Base-by-base conservation (phyloP, 1,140 invertebrate species). In the Platorchestia sp. region DNA sequence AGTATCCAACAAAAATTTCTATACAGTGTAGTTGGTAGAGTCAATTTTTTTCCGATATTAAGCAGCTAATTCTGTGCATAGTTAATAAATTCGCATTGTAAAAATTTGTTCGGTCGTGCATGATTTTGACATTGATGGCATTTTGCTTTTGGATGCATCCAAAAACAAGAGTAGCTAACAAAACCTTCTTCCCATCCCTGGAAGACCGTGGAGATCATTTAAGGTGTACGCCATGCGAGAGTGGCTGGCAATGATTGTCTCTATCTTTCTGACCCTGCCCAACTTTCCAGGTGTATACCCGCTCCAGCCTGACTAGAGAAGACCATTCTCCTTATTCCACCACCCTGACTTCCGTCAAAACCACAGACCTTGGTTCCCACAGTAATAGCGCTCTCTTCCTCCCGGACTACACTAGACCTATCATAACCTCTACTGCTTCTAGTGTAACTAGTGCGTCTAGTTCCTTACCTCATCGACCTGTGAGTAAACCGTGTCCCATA, bases 331-430 rank as follows among this genome's bases (percentile, higher is more conserved):
- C 91, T 44, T 93, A 93, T 93, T 44, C 91, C 91, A 44, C 44
- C 91, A 93, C 91, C 91, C 91, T 93, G 91, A 45, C 91, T 40
- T 45, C 91, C 44, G 45, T 93, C 91, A 93, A 45, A 45, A 93
- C 91, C 44, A 93, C 91, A 3, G 91, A 93, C 45, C 91, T 93
- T 40, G 91, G 91, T 44, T 44, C 91, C 91, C 91, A 93, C 91
- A 93, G 91, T 44, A 93, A 93, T 47, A 93, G 10, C 45, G 91
- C 91, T 47, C 91, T 93, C 45, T 93, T 45, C 45, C 91, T 93
- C 43, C 91, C 91, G 45, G 91, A 93, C 91, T 93, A 93, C 91
- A 93, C 91, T 47, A 45, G 91, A 93, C 91, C 91, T 93, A 93
- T 93, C 45, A 93, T 93, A 44, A 93, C 91, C 45, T 90, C 87